These are phyloP conservation scores for Micromesistius poutassou DNA, from an alignment of 2,797 vertebrate genomes.

Conservation along the genomic window DNA sequence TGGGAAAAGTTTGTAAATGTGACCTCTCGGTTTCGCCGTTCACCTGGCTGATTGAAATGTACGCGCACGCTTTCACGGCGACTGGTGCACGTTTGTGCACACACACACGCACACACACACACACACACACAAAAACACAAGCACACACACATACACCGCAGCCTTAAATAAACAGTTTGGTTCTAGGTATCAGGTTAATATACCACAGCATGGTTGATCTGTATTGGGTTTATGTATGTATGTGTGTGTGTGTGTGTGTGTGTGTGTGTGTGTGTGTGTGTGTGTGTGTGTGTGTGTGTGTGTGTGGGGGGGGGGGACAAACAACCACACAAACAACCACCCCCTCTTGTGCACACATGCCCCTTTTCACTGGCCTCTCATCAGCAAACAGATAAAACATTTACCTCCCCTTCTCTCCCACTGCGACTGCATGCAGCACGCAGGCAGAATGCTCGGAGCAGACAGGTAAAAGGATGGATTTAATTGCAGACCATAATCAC, in stretches of 20 bases:
- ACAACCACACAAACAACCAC: not conserved
- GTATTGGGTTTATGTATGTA: not conserved
- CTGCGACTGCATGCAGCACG: not conserved
- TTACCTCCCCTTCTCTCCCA: not conserved
- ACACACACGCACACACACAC: not conserved
- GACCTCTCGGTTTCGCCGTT: not conserved
- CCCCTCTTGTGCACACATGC: not conserved
- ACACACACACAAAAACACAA: constrained; percentile 1
- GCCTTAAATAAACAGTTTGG: not conserved
- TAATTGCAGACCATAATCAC: not conserved
- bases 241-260: not conserved
- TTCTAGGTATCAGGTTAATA: not conserved
- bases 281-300: not conserved
- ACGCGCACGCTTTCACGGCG: not conserved
- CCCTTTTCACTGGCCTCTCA: not conserved
- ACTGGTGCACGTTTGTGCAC: not conserved
- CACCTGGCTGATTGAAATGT: not conserved
- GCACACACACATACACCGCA: not conserved
- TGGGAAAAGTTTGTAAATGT: not conserved
- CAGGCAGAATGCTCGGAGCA: too few species aligned
- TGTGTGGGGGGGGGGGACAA: not conserved
- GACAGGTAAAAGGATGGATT: not conserved
- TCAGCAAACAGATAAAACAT: not conserved
- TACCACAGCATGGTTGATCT: not conserved
- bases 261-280: constrained; percentile 2